Percentiles rank a stretch among this genome's conserved stretches.
Evolutionary conservation across 35 echinoderm and acorn worm species (phyloP).

Genomic region (Hemicentrotus pulcherrimus): DNA sequence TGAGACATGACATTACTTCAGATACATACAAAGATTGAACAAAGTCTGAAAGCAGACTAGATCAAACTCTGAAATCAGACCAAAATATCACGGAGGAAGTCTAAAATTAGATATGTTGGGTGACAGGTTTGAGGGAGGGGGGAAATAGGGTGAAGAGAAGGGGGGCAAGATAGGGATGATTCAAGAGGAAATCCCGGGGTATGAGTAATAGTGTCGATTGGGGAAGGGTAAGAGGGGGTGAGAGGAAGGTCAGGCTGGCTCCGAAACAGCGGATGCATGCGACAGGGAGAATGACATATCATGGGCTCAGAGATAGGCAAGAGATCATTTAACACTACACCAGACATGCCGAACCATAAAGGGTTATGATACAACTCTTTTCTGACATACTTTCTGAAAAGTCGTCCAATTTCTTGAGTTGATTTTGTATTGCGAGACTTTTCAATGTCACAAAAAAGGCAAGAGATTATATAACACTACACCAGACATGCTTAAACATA

Average conservation of each 20-base stretch:
- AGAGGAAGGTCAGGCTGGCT: not conserved
- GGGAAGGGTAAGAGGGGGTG: conserved; percentile 22
- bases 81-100: conserved; percentile 32
- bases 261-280: not conserved
- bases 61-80: not conserved
- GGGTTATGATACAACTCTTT: not conserved
- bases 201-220: conserved; percentile 30
- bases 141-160: conserved; percentile 22
- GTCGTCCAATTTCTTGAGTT: not conserved
- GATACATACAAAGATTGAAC: not conserved
- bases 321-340: not conserved
- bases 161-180: conserved; percentile 33
- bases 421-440: too few species aligned
- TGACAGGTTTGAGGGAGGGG: not conserved
- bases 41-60: not conserved
- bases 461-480: not conserved
- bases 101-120: conserved; percentile 10
- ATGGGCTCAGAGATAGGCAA: not conserved
- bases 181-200: conserved; percentile 29
- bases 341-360: not conserved
- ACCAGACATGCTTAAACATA: not conserved
- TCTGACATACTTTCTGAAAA: not conserved
- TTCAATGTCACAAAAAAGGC: not conserved
- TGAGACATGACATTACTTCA: not conserved
- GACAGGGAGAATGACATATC: not conserved